These are phyloP conservation scores for Neodiprion pinetum DNA, from an alignment of 1,140 invertebrate genomes.

Conservation along the genomic window DNA sequence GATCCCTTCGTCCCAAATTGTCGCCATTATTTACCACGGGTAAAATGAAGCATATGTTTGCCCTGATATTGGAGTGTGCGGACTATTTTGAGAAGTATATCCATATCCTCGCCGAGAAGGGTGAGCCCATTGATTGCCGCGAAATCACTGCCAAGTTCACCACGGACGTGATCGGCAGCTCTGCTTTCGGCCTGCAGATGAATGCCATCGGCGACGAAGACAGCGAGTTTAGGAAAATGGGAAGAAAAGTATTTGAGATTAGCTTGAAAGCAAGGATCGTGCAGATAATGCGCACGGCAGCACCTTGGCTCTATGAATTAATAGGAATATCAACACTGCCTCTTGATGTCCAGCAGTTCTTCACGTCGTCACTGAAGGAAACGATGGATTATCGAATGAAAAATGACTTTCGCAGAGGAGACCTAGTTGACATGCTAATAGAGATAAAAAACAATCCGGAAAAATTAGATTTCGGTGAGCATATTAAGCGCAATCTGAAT, in stretches of 20 bases:
- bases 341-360: slow-evolving; percentile 57
- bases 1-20: slow-evolving; percentile 59
- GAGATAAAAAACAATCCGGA: slow-evolving; percentile 60
- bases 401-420: slow-evolving; percentile 59
- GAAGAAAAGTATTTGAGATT: slow-evolving; percentile 44
- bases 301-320: slow-evolving; percentile 38
- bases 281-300: slow-evolving; percentile 34
- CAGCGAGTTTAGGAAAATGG: slow-evolving; percentile 60
- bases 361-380: slow-evolving; percentile 54
- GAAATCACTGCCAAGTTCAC: slow-evolving; percentile 60
- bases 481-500: not conserved
- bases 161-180: slow-evolving; percentile 65
- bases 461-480: slow-evolving; percentile 16
- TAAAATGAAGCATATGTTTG: slow-evolving; percentile 63
- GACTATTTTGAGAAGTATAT: slow-evolving; percentile 56
- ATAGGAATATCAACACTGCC: slow-evolving; percentile 33
- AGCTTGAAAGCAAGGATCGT: slow-evolving; percentile 34
- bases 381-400: slow-evolving; percentile 59
- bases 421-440: slow-evolving; percentile 66
- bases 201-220: slow-evolving; percentile 62
- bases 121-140: slow-evolving; percentile 59
- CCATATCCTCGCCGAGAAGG: slow-evolving; percentile 43
- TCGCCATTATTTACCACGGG: slow-evolving; percentile 61
- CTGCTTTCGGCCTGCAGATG: slow-evolving; percentile 67
- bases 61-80: slow-evolving; percentile 48